Percentiles rank a stretch among this genome's conserved stretches.
Evolutionary conservation across 2,888 invertebrate genomes (phyloP).

Genomic region (Melieria crassipennis): DNA sequence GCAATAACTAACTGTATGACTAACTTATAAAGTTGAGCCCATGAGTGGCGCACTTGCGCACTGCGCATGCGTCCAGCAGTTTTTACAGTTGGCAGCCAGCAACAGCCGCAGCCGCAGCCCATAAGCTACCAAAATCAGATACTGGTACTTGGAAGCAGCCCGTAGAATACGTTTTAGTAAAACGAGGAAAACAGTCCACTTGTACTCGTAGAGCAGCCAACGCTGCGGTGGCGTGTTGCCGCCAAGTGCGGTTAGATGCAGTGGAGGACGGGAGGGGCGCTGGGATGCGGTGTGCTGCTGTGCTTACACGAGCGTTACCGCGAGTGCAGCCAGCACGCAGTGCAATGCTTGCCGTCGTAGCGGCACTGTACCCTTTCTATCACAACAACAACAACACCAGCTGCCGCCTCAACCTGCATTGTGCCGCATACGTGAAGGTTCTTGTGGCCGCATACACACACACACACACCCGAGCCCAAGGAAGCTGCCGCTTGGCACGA

Average conservation of each 20-base stretch:
- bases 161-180: not conserved
- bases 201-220: too few species aligned
- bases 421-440: not conserved
- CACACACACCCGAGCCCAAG: not conserved
- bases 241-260: too few species aligned
- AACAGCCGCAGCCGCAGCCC: not conserved
- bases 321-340: too few species aligned
- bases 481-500: not conserved
- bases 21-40: not conserved
- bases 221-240: too few species aligned
- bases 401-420: not conserved
- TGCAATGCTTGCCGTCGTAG: too few species aligned
- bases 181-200: too few species aligned
- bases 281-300: not conserved
- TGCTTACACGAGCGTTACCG: constrained; percentile 11
- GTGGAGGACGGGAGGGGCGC: too few species aligned
- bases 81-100: constrained; percentile 55
- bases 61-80: constrained; percentile 61
- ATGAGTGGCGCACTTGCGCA: constrained; percentile 33
- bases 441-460: not conserved
- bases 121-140: too few species aligned
- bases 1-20: not conserved
- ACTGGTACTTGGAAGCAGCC: not conserved
- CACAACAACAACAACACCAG: not conserved
- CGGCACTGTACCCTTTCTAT: not conserved